These are phyloP conservation scores for Adoxophyes honmai DNA, from an alignment of 1,140 invertebrate species.

Conservation along the genomic window DNA sequence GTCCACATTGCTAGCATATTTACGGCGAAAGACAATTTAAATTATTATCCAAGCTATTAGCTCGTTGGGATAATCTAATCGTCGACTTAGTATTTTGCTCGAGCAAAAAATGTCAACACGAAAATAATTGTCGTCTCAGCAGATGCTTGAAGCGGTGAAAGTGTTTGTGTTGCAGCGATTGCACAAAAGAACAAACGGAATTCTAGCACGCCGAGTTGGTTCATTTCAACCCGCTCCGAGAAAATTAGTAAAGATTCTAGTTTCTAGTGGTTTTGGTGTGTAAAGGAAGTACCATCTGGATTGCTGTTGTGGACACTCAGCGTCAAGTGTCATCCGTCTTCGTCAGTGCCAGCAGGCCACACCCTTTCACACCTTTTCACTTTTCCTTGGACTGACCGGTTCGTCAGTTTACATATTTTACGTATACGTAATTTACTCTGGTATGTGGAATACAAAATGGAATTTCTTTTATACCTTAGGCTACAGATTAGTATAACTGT, in stretches of 20 bases:
- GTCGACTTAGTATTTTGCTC: background rate
- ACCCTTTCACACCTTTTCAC: conserved; percentile 44
- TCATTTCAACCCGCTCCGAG: no score
- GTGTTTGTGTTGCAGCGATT: background rate
- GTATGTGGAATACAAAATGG: background rate
- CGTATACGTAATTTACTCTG: conserved; percentile 8
- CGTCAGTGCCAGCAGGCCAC: conserved; percentile 28
- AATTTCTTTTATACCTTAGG: no score
- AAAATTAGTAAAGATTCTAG: no score
- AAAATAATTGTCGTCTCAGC: background rate
- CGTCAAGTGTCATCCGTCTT: conserved; percentile 15
- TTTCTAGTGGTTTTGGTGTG: no score
- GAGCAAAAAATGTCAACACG: background rate
- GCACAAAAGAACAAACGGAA: background rate
- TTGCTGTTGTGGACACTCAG: conserved; percentile 1
- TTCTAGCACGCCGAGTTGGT: no score
- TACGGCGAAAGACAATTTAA: no score
- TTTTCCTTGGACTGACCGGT: conserved; percentile 36
- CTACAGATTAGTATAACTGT: no score
- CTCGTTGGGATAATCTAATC: no score
- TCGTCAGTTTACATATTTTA: conserved; percentile 22
- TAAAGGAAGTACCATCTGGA: no score
- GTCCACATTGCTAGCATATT: background rate
- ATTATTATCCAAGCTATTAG: no score
- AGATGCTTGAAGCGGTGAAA: background rate